phyloP scores from a whole-genome alignment of 2,113 vertebrate species.

The Etheostoma cragini region DNA sequence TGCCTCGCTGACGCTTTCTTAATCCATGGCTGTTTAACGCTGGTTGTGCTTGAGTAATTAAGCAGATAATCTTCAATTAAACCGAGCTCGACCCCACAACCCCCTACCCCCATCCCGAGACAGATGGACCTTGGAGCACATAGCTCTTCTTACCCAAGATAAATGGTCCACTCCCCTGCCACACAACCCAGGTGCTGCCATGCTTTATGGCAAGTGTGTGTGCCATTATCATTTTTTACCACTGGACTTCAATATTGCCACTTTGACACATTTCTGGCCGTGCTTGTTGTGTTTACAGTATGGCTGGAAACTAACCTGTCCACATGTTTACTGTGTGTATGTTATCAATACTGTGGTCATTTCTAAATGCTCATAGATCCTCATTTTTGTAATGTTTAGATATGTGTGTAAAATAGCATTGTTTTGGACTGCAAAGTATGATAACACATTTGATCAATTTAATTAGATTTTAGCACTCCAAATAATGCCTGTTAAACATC shows the following conservation, averaged over 20 bases:
- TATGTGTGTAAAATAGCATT: background rate
- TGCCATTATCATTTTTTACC: slow-evolving; percentile 46
- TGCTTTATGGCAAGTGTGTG: slow-evolving; percentile 57
- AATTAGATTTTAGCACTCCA: background rate
- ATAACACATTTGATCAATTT: background rate
- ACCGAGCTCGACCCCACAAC: slow-evolving; percentile 74
- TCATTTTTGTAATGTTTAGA: background rate
- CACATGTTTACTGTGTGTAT: background rate
- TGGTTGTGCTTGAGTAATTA: slow-evolving; percentile 84
- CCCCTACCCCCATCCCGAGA: slow-evolving; percentile 61
- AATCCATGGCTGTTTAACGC: slow-evolving; percentile 81
- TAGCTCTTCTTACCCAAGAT: slow-evolving; percentile 67
- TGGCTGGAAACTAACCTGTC: background rate
- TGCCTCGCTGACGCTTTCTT: slow-evolving; percentile 73
- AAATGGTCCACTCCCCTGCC: slow-evolving; percentile 68
- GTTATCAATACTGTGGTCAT: background rate
- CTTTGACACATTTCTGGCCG: slow-evolving; percentile 41
- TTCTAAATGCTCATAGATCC: slow-evolving; percentile 4
- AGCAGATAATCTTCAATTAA: slow-evolving; percentile 87
- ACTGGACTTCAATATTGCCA: slow-evolving; percentile 23
- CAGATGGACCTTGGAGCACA: slow-evolving; percentile 70
- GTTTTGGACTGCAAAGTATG: background rate
- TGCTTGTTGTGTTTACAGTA: slow-evolving; percentile 10
- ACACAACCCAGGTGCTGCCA: slow-evolving; percentile 38
- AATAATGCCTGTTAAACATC: background rate